Base-by-base conservation (phyloP, 1,140 invertebrate genomes). In the Littorina saxatilis region DNA sequence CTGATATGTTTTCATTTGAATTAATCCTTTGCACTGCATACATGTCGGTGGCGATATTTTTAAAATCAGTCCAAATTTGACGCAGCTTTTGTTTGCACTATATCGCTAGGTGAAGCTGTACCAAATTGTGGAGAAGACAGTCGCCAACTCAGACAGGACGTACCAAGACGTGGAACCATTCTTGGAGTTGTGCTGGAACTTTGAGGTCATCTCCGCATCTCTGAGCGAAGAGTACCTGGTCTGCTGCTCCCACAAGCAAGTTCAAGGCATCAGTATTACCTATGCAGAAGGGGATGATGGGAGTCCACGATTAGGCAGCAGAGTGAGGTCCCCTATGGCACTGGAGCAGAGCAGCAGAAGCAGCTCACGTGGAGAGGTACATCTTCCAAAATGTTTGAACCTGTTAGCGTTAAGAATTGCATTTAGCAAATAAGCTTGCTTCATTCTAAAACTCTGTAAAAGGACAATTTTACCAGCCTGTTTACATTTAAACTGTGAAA, bases 101-200 rank as follows among this genome's bases (percentile, higher is more conserved):
- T 32, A 79, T 29, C 76, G 76, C 4, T 39, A 80, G 39, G 84
- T 85, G 20, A 85, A 85, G 52, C 66, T 85, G 0, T 85, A 73
- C 43, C 76, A 75, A 43, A n/a, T 85, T 4, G 80, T 85, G 29
- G 84, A 85, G 47, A 85, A 85, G 61, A 83, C 76, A 9, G 77
- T 83, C 63, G 74, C 68, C 17, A 85, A 81, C 55, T 79, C 82
- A 4, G 80, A 76, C 27, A 82, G 66, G 15, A 82, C 80, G 7
- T 85, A 85, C 55, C 50, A 79, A 50, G 84, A 85, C 73, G 82
- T 85, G 52, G 84, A 85, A 61, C 72, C 82, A 4, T 85, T 85
- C 73, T 72, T 85, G 32, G 84, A 85, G 61, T 79, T 85, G 20
- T 85, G 82, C 68, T 85, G 84, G 84, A 83, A 82, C 43, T 85